Base-by-base conservation (phyloP, 2,888 invertebrate genomes). In the Parelbella ahira region DNA sequence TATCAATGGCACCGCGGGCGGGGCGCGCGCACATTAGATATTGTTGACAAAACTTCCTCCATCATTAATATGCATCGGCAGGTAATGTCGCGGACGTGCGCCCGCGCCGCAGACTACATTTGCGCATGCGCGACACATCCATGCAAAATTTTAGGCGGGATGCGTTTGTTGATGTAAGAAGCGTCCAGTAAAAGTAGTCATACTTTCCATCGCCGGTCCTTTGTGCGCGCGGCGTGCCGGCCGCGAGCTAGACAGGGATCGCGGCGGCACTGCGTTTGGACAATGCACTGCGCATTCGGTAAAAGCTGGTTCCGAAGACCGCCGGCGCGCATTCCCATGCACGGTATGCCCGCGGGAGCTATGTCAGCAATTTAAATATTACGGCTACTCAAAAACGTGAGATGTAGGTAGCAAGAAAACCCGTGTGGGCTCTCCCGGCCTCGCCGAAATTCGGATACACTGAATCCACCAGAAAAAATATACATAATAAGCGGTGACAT, bases 101-200 rank as follows among this genome's bases (percentile, higher is more conserved):
- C 54, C 63, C 62, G 75, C 68, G 74, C 65, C 69, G 61, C 60
- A 56, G 54, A 54, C 63, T 50, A 58, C 63, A 66, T 68, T 75
- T 84, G 70, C 77, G 74, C 80, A 86, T 86, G 83, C 86, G 72
- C 74, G 63, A 73, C 84, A 78, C 84, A 83, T 84, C 72, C 78
- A 81, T 84, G 86, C 86, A 79, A 83, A 87, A 86, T 86, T 86
- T 86, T 84, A 82, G 86, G 84, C 77, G 80, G 86, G 83, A 86
- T 84, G 84, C 84, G 82, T 73, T 79, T 68, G 68, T 64, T 69
- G 68, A 75, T 70, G 70, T 75, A 74, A 80, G 68, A 61, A 60
- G 56, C 60, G 61, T 60, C 65, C 75, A 77, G 77, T 68, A 73
- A 77, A 78, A 77, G 76, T 63, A 62, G 63, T 57, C 61, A 68